Evolutionary conservation across 1,140 invertebrate species (phyloP).

Genomic region (Drosophila murphyi): DNA sequence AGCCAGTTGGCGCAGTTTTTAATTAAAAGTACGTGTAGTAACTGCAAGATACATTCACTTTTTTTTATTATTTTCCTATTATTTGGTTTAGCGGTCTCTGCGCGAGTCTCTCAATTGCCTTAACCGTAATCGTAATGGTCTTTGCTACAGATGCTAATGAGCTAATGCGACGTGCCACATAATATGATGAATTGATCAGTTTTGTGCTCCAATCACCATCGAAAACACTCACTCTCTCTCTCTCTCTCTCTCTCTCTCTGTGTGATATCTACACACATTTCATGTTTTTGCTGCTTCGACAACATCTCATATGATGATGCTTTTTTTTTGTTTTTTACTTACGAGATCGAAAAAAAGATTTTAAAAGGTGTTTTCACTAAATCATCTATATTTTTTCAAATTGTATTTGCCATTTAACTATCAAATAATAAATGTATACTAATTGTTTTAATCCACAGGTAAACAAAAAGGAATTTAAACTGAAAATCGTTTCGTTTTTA

Average conservation of each 20-base stretch:
- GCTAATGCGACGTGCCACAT: no score
- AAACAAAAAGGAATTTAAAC: no score
- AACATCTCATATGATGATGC: not conserved
- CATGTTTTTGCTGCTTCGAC: not conserved
- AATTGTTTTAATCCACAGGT: no score
- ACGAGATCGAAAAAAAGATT: not conserved
- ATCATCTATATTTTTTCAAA: no score
- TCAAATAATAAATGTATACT: no score
- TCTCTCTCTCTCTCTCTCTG: not conserved
- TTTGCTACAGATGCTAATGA: not conserved
- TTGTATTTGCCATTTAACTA: no score
- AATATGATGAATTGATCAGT: slow-evolving; percentile 1
- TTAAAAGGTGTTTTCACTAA: not conserved
- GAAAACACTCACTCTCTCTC: not conserved
- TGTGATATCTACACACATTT: slow-evolving; percentile 1
- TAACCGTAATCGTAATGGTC: not conserved
- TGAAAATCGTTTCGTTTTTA: no score
- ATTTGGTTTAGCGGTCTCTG: slow-evolving; percentile 34
- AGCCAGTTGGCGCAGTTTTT: slow-evolving; percentile 27
- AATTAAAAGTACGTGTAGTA: slow-evolving; percentile 55
- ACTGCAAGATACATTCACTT: slow-evolving; percentile 62
- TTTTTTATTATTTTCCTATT: slow-evolving; percentile 1
- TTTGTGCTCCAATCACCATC: slow-evolving; percentile 5
- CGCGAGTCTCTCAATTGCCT: slow-evolving; percentile 1
- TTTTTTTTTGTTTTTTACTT: not conserved